Base-by-base conservation (phyloP, 2,113 vertebrate genomes). In the Nerophis ophidion region DNA sequence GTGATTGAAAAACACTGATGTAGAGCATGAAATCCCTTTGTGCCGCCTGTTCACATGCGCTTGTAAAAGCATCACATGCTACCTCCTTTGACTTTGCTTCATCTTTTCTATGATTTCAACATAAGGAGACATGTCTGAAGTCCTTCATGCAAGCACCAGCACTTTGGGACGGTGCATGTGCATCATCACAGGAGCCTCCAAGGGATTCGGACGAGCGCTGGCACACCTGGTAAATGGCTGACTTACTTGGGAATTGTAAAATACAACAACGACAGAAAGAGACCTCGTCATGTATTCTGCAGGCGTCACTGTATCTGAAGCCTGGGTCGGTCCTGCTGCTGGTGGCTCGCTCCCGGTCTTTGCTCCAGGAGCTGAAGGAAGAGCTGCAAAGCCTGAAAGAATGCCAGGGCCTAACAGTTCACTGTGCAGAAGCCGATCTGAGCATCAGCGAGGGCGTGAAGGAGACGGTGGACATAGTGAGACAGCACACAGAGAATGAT, bases 131-230 rank as follows among this genome's bases (percentile, higher is more conserved):
- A 79, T 70, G 65, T 26, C 65, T 2, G 46, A 35, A 50, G 33
- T 64, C 33, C 16, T 10, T 26, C 15, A 50, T n/a, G 26, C 57
- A 53, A 66, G 36, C 26, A 8, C 9, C n/a, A 40, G 8, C 0
- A 48, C 11, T 49, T 61, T 89, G 56, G 86, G 81, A 2, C 17
- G 44, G 5, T 44, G 50, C 0, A 1, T 84, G 35, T 91, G 89
- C 68, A 68, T 93, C 46, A 55, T 93, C 60, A 92, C 86, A 0
- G 91, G 91, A 6, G 90, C 90, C 0, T 92, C 91, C 16, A 87
- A 88, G 9, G 91, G 92, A 16, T 87, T 93, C 10, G 90, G 91
- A 51, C 74, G 74, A 1, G 63, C 65, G 10, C 60, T 92, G 78
- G 87, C 85, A 0, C 58, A 65, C 7, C 52, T 69, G 26, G 62